Evolutionary conservation across 2,888 invertebrate genomes (phyloP), one percentile per base, ranked within the genome.

Genomic region (Amiota mariae): DNA sequence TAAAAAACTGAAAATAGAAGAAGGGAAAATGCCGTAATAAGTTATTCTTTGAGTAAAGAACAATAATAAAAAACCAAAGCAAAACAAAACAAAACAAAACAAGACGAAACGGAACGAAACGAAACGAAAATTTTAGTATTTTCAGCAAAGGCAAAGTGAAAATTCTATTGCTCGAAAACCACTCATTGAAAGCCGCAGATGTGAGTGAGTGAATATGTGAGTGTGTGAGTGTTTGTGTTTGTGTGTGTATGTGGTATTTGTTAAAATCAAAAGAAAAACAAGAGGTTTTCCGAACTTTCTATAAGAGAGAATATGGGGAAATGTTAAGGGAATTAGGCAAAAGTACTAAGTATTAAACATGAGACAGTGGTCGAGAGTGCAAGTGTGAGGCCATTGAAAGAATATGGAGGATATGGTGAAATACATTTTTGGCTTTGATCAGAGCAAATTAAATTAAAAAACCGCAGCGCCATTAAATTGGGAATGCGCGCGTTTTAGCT

Each of bases 401-500:
- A 54, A 47, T 18, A 12, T 59, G 11, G n/a, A 70, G n/a, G 4
- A n/a, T 12, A 56, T 18, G 24, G 56, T 24, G 36, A 70, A 36
- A 70, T n/a, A n/a, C n/a, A n/a, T 18, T 20, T 59, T 47, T 20
- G 47, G 47, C 48, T 49, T 15, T 54, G 68, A 82, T 84, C 82
- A 83, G 36, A 36, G 63, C 68, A 82, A 85, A 82, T 81, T 82
- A 77, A 82, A 85, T 82, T 76, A 76, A 77, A 77, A 82, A 84
- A 82, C 85, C 83, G 59, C 83, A 85, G 74, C 79, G 75, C 78
- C 85, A 84, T 84, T 85, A 78, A 77, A 82, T 77, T 77, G 66
- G 56, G 57, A 72, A 63, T 59, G 72, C 67, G 73, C 59, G 36
- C 36, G 4, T 74, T 72, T 36, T 36, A 36, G 36, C 36, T 36